phyloP scores from a whole-genome alignment of 1,140 invertebrate species.

The Heliconius himera region DNA sequence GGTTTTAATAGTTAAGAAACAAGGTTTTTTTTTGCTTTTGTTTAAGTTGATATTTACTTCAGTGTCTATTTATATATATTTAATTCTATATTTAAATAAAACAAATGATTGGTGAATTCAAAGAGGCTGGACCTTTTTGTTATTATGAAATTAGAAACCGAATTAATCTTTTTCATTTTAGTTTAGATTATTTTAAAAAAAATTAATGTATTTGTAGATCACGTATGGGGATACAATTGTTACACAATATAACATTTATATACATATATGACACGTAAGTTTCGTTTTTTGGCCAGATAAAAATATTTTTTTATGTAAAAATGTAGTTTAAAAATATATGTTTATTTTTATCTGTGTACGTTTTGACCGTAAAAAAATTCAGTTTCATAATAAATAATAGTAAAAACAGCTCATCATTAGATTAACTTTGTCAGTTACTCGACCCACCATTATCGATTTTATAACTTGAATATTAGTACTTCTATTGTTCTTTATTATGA shows the following conservation, averaged over 20 bases:
- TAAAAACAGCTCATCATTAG: background rate
- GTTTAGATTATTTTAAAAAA: too few relatives aligned
- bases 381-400: slow-evolving; percentile 1
- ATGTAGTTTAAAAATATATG: too few relatives aligned
- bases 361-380: background rate
- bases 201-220: slow-evolving; percentile 48
- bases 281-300: slow-evolving; percentile 13
- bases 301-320: background rate
- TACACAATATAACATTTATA: slow-evolving; percentile 49
- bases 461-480: background rate
- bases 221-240: slow-evolving; percentile 43
- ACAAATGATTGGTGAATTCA: background rate
- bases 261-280: slow-evolving; percentile 42
- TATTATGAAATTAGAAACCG: background rate
- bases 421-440: background rate
- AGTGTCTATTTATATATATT: background rate
- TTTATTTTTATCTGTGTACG: too few relatives aligned
- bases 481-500: background rate
- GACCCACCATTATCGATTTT: background rate
- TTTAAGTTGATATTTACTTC: background rate
- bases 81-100: background rate
- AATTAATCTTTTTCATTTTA: too few relatives aligned
- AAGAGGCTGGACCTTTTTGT: slow-evolving; percentile 20
- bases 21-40: background rate
- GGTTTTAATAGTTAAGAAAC: background rate